A percentile compares a stretch with the other conserved stretches of the same genome.
phyloP scores from a whole-genome alignment of 2,797 vertebrate genomes.

The Darevskia nairensis region DNA sequence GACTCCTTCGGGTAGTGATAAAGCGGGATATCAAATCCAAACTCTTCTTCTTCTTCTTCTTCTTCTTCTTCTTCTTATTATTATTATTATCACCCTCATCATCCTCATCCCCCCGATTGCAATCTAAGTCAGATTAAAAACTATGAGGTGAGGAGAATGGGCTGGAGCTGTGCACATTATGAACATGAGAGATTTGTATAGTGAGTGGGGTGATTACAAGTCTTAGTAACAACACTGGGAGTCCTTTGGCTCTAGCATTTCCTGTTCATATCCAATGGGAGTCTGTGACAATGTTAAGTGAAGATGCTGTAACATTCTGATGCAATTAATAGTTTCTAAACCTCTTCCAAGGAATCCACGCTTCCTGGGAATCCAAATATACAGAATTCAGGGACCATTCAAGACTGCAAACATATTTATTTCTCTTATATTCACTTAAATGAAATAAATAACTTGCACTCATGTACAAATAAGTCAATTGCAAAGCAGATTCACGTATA shows the following conservation, averaged over 20 bases:
- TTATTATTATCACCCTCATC: too few relatives aligned
- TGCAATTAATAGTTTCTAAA: background rate
- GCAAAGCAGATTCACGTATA: background rate
- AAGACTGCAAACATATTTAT: background rate
- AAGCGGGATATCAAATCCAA: too few relatives aligned
- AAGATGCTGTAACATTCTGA: slow-evolving; percentile 7
- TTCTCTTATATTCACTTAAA: background rate
- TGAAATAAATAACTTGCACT: background rate
- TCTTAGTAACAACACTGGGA: background rate
- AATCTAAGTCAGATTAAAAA: background rate
- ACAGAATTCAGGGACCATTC: background rate
- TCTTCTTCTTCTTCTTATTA: too few relatives aligned
- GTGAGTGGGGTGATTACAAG: background rate
- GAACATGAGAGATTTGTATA: background rate
- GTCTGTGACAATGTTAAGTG: background rate
- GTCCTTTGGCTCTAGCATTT: background rate
- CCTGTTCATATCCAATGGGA: background rate
- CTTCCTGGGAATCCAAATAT: background rate
- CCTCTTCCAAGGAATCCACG: background rate
- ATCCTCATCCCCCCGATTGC: too few relatives aligned
- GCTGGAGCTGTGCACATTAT: background rate
- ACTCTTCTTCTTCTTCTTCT: too few relatives aligned
- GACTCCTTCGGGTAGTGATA: too few relatives aligned
- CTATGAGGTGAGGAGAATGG: background rate
- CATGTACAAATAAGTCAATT: background rate